Conservation (phyloP, 2,888 invertebrate genomes). For the Melolontha melolontha region DNA sequence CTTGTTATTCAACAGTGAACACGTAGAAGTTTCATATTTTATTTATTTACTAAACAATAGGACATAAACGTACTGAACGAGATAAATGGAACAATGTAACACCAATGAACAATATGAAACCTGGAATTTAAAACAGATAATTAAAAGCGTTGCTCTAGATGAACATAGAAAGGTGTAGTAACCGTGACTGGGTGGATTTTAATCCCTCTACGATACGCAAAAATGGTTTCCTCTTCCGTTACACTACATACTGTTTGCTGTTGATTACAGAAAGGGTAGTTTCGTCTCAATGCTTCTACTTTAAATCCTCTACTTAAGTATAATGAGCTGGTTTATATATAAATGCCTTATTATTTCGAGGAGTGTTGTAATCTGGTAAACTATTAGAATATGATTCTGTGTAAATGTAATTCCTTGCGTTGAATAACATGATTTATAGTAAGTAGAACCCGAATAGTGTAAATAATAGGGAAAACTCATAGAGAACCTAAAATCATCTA, state of each 20-base stretch:
- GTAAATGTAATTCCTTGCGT: too few relatives aligned
- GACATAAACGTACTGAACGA: too few relatives aligned
- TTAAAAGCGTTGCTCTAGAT: constrained; percentile 16
- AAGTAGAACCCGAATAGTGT: too few relatives aligned
- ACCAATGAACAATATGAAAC: constrained; percentile 17
- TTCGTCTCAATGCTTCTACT: constrained; percentile 3
- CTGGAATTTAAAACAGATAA: constrained; percentile 33
- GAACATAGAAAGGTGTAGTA: background rate
- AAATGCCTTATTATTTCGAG: constrained; percentile 2
- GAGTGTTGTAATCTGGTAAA: constrained; percentile 16
- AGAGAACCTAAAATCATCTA: too few relatives aligned
- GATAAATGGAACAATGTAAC: constrained; percentile 8
- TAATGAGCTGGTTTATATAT: background rate
- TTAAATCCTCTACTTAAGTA: background rate
- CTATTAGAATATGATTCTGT: background rate
- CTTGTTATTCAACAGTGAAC: constrained; percentile 8
- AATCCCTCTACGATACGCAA: constrained; percentile 1
- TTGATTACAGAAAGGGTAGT: background rate
- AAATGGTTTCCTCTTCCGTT: constrained; percentile 27
- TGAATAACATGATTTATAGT: background rate
- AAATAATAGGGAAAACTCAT: too few relatives aligned
- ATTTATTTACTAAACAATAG: constrained; percentile 3
- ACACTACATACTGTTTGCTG: constrained; percentile 15
- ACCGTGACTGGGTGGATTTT: background rate
- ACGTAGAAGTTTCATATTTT: background rate